Evolutionary conservation across 2,888 invertebrate species (phyloP), one percentile per base, ranked within the genome.

Genomic region (Scaptomyza polygonia): DNA sequence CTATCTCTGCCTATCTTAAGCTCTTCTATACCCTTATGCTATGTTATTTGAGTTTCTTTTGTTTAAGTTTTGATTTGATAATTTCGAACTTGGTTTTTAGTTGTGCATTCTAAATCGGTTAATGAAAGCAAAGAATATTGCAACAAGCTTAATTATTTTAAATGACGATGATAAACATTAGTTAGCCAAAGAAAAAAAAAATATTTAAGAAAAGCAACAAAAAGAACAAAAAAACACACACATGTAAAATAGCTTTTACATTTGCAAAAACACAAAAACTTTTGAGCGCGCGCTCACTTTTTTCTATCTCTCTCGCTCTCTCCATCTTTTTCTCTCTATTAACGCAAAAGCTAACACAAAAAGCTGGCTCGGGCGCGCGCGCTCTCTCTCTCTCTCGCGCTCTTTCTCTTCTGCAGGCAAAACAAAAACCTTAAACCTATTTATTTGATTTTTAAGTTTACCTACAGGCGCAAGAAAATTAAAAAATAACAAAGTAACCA

Each of bases 111-210:
- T 52, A 9, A 32, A 59, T 53, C 47, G 51, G 36, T 71, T 64
- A 67, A 63, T 36, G 36, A 77, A 77, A 48, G 61, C 56, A 65
- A 54, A 66, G 14, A 64, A 69, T 63, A 54, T 55, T 57, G 34
- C 64, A 9, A 27, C 43, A 54, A 63, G 47, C 54, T 42, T 34
- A 51, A 54, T 54, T 58, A 9, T 47, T 45, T 27, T 70, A 43
- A 43, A 78, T 48, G 56, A 86, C 57, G 88, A 83, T 83, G 83
- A 83, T 83, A 83, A 83, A 83, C 83, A 83, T 83, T 83, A 83
- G 88, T 83, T 74, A 70, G 64, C 61, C 53, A 73, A 43, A 52
- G 18, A 40, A 57, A 27, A 11, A 58, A 52, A 44, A 34, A 43
- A 54, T 16, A 39, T 48, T 14, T 42, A 48, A 44, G 49, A 45